Conservation (phyloP, 2,888 invertebrate genomes). For the Orthonevra nobilis region DNA sequence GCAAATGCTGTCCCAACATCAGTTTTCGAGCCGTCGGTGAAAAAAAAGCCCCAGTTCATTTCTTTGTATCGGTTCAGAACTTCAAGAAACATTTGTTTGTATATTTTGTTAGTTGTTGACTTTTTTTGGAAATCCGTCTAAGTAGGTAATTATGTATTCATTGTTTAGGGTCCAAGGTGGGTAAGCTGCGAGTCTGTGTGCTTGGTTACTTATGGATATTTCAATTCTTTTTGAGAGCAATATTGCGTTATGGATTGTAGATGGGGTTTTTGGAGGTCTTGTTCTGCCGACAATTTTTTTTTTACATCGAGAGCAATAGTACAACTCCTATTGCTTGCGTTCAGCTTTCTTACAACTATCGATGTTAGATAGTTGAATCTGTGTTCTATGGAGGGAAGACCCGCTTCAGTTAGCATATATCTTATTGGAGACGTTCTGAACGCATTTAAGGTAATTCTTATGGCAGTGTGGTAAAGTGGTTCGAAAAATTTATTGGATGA, state of each 20-base stretch:
- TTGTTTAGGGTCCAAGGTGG: not conserved
- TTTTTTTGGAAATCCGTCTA: conserved; percentile 2
- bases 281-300: not conserved
- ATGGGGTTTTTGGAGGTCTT: not conserved
- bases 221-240: not conserved
- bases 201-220: not conserved
- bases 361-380: not conserved
- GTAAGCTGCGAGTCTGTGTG: not conserved
- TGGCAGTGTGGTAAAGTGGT: conserved; percentile 3
- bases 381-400: not conserved
- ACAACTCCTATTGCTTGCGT: too few relatives aligned
- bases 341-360: too few relatives aligned
- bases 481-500: not conserved
- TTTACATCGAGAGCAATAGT: too few relatives aligned
- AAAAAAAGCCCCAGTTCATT: conserved; percentile 19
- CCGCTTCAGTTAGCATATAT: not conserved
- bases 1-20: conserved; percentile 35
- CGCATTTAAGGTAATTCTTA: not conserved
- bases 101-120: conserved; percentile 2
- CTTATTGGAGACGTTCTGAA: not conserved
- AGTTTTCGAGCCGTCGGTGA: conserved; percentile 39
- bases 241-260: not conserved
- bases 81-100: not conserved
- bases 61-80: not conserved
- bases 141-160: not conserved